Evolutionary conservation across 2,888 invertebrate species (phyloP).

Genomic region (Tenthredo amoena): DNA sequence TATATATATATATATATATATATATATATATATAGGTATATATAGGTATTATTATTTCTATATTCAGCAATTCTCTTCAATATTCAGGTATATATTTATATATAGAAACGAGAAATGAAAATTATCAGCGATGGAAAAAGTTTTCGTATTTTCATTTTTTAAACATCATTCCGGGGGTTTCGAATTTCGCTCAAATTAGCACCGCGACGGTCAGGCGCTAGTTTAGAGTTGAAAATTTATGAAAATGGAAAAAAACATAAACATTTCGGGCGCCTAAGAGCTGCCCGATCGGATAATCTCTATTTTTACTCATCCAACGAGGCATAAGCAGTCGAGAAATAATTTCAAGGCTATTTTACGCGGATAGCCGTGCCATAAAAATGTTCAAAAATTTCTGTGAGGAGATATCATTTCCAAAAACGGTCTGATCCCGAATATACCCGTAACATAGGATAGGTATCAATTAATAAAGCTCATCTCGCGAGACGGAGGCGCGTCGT

Average conservation of each 20-base stretch:
- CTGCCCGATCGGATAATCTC: not conserved
- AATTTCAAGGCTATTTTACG: not conserved
- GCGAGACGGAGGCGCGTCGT: not conserved
- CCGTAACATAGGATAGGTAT: not conserved
- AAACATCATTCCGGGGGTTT: not conserved
- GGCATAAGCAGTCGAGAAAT: not conserved
- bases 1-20: not conserved
- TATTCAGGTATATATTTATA: not conserved
- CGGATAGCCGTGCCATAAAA: too few species aligned
- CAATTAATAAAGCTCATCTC: constrained; percentile 3
- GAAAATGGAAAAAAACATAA: not conserved
- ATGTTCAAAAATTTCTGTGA: too few species aligned
- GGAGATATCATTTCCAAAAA: not conserved
- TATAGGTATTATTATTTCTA: not conserved
- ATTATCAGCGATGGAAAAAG: not conserved
- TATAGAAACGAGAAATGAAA: not conserved
- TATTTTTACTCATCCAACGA: not conserved
- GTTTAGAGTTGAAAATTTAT: not conserved
- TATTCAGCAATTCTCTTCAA: not conserved
- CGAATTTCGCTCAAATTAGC: not conserved
- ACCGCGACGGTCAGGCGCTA: not conserved
- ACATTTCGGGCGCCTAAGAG: not conserved
- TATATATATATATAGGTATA: not conserved
- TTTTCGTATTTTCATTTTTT: not conserved
- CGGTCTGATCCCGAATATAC: not conserved